These are phyloP conservation scores for Pardosa pseudoannulata DNA, from an alignment of 2,888 invertebrate species.

Conservation along the genomic window DNA sequence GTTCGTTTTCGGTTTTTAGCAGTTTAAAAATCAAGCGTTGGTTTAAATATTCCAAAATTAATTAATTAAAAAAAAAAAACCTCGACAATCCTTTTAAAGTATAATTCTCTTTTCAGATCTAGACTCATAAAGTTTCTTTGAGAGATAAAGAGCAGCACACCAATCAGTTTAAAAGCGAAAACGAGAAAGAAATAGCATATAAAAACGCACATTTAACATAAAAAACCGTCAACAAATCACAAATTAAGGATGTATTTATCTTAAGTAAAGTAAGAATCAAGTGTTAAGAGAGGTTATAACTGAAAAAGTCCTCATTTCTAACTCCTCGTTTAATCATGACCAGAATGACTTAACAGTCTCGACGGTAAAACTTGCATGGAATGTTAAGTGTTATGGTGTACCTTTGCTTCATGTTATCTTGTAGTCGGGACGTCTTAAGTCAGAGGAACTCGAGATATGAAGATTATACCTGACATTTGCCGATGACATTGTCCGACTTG, in stretches of 20 bases:
- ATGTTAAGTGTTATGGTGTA: conserved; percentile 25
- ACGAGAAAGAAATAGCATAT: background rate
- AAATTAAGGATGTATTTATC: conserved; percentile 31
- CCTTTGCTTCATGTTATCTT: conserved; percentile 28
- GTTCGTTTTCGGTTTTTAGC: no score
- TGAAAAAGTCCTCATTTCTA: conserved; percentile 23
- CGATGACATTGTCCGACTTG: conserved; percentile 24
- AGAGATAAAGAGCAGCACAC: background rate
- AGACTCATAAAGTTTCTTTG: no score
- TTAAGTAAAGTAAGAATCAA: conserved; percentile 40
- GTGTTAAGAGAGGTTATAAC: conserved; percentile 56
- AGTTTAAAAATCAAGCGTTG: no score
- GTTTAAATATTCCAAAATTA: no score
- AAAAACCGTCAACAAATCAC: conserved; percentile 29
- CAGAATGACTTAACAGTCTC: conserved; percentile 31
- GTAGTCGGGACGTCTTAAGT: conserved; percentile 28
- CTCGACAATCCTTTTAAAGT: no score
- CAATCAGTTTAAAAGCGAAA: background rate
- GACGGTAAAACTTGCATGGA: background rate
- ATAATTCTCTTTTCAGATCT: no score
- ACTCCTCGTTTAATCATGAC: conserved; percentile 25
- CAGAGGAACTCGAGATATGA: conserved; percentile 33
- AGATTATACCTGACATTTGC: conserved; percentile 47
- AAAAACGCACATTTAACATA: conserved; percentile 3
- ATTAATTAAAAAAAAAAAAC: no score